Base-by-base conservation (phyloP, 35 echinoderm and acorn worm genomes). In the Heliocidaris tuberculata region DNA sequence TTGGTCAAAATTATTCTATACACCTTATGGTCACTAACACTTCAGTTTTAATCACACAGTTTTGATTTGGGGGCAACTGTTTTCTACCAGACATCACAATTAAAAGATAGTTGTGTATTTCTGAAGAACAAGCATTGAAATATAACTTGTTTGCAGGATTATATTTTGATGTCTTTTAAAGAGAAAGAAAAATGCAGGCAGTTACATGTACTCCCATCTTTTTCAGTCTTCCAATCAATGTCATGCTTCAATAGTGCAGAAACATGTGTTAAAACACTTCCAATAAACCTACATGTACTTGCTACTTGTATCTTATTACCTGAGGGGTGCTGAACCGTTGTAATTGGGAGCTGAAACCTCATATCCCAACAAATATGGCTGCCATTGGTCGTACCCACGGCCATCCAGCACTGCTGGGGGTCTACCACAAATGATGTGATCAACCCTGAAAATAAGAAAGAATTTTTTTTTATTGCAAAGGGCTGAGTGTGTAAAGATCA, bases 381-480 rank as follows among this genome's bases (percentile, higher is more conserved):
- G 6, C 98, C 98, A 94, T 95, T 99, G 48, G 96, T 99, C 13
- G 98, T 99, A 78, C 98, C 98, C 17, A 99, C 95, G 5, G 96
- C 96, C 95, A 99, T 96, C 98, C 98, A 99, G 10, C 95, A 99
- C 85, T 99, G 98, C 93, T 96, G 93, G 47, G 97, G 98, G 93
- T 99, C 98, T 86, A 99, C 97, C 86, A 93, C 94, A 96, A 97
- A 99, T 42, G 98, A 94, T 71, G 98, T 99, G n/a, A 99, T 96
- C 86, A 99, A 60, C 29, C 98, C 98, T 99, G 71, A n/a, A 70
- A 85, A 31, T 31, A 93, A 94, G 13, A 60, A 29, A 94, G 4
- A 88, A 49, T 90, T 71, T 9, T 30, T 86, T 30, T 5, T 0
- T 9, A 86, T 2, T 86, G 24, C 11, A 86, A 13, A 27, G 7